Evolutionary conservation across 2,888 invertebrate species (phyloP).

Genomic region (Andrena bicolor): DNA sequence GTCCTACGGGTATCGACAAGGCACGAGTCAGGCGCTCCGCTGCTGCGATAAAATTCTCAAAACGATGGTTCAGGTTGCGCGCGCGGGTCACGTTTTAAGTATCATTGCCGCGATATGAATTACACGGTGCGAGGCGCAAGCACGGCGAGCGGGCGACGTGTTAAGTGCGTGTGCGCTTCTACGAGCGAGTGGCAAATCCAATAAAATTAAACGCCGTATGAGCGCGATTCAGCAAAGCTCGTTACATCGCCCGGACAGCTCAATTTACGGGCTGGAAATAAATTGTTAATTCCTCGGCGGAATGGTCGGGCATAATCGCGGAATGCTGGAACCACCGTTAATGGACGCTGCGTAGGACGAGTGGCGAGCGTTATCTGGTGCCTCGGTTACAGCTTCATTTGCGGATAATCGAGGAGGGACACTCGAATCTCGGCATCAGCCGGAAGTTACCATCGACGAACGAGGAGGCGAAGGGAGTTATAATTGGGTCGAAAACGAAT

Average conservation of each 20-base stretch:
- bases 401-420: conserved; percentile 39
- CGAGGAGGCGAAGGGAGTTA: conserved; percentile 24
- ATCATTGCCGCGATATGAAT: conserved; percentile 5
- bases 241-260: conserved; percentile 49
- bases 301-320: conserved; percentile 40
- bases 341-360: conserved; percentile 26
- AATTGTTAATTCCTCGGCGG: conserved; percentile 53
- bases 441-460: conserved; percentile 24
- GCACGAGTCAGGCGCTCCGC: neutral
- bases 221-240: conserved; percentile 48
- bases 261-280: conserved; percentile 57
- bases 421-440: conserved; percentile 29
- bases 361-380: conserved; percentile 24
- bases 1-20: neutral
- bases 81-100: conserved; percentile 16
- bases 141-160: neutral
- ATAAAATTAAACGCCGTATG: conserved; percentile 43
- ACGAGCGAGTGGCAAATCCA: conserved; percentile 26
- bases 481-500: conserved; percentile 61
- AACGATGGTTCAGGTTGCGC: conserved; percentile 6
- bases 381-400: conserved; percentile 38
- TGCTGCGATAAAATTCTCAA: neutral
- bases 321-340: conserved; percentile 31
- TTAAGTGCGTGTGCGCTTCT: neutral
- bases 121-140: conserved; percentile 1